Conservation (phyloP, 2,113 vertebrate species). For the Sinosuthora webbiana region DNA sequence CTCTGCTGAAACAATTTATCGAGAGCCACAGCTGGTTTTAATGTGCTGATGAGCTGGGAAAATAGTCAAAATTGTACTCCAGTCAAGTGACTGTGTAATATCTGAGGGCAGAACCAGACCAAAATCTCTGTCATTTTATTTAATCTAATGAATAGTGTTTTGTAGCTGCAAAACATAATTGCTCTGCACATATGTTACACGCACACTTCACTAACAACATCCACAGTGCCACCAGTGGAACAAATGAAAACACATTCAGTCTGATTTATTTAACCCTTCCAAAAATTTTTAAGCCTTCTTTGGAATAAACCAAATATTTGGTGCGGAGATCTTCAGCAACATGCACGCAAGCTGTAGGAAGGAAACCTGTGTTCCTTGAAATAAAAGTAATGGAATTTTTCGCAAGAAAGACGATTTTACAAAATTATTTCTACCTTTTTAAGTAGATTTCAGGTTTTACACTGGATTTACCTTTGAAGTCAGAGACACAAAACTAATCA, state of each 20-base stretch:
- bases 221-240: slow-evolving; percentile 39
- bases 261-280: neutral
- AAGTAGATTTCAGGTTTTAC: slow-evolving; percentile 4
- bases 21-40: slow-evolving; percentile 69
- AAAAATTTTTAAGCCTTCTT: neutral
- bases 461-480: slow-evolving; percentile 36
- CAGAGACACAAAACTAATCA: slow-evolving; percentile 46
- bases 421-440: neutral
- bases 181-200: neutral
- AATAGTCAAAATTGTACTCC: slow-evolving; percentile 69
- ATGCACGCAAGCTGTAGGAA: neutral
- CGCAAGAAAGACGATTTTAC: neutral
- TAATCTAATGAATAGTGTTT: slow-evolving; percentile 61
- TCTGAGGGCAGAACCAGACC: slow-evolving; percentile 55
- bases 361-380: neutral
- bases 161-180: slow-evolving; percentile 64
- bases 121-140: slow-evolving; percentile 67
- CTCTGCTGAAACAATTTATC: slow-evolving; percentile 59
- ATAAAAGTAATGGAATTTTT: neutral
- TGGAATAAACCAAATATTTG: neutral
- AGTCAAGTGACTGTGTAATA: slow-evolving; percentile 67
- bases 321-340: neutral
- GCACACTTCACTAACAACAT: slow-evolving; percentile 38
- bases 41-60: slow-evolving; percentile 71
- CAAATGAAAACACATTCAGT: slow-evolving; percentile 13